phyloP scores from a whole-genome alignment of 2,113 vertebrate species.

The Pycnonotus jocosus region DNA sequence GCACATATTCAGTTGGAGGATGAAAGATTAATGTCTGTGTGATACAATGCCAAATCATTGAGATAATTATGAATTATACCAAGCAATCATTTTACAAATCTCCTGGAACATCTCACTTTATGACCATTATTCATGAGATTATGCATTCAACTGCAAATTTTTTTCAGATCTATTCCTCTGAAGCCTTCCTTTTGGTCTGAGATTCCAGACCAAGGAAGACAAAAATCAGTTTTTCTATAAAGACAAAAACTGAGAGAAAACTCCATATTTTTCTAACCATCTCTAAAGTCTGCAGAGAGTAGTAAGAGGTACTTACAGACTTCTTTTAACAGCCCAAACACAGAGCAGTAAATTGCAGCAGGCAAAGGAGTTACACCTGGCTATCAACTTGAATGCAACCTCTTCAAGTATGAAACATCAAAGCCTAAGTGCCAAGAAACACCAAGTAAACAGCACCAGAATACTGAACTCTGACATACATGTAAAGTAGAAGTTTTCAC shows the following conservation, averaged over 20 bases:
- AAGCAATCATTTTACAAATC: neutral
- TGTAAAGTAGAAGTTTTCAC: neutral
- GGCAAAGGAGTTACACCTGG: neutral
- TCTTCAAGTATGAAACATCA: neutral
- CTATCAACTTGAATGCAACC: neutral
- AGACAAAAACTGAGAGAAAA: neutral
- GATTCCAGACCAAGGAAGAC: neutral
- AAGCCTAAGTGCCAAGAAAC: neutral
- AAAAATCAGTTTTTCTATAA: neutral
- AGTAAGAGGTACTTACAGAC: neutral
- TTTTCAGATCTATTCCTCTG: neutral
- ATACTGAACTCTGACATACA: neutral
- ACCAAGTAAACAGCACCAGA: neutral
- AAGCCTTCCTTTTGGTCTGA: neutral
- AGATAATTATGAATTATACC: neutral
- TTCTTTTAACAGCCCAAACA: neutral
- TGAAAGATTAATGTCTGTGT: neutral
- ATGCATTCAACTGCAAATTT: neutral
- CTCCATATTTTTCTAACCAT: rapidly evolving
- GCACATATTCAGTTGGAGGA: neutral
- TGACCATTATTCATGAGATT: neutral
- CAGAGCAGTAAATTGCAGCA: neutral
- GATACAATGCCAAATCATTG: neutral
- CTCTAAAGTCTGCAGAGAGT: neutral
- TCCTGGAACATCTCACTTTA: neutral